Base-by-base conservation (phyloP, 2,888 invertebrate species). In the Eurois occulta region DNA sequence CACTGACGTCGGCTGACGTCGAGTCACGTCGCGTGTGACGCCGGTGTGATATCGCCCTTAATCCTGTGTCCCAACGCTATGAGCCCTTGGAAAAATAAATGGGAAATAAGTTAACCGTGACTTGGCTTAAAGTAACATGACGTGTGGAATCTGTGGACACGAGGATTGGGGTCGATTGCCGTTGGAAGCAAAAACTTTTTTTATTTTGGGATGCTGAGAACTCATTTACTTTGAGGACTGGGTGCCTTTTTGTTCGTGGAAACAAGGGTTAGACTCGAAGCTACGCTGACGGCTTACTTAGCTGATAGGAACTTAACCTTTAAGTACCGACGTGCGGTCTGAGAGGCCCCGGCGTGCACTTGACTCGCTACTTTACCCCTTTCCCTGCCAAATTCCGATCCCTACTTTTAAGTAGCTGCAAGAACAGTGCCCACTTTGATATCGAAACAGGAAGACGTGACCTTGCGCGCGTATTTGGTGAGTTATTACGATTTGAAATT, bases 71-170 rank as follows among this genome's bases (percentile, higher is more conserved):
- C 82, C 74, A 58, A 41, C 74, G 72, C 78, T 80, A 78, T 76
- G 74, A 83, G 78, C 78, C 83, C 68, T 87, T 70, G 67, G 60
- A 77, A 83, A 86, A 87, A 86, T 83, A 86, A 81, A 83, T 71
- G 78, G 75, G 65, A 77, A 86, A 81, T 86, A 86, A 85, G 75
- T 81, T 71, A 80, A 77, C 75, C 80, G 66, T 86, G 87, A 77
- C 81, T 73, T 43, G 75, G 76, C 72, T 75, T 72, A 80, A 79
- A 77, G 73, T 68, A 58, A 78, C 86, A 72, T 81, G 83, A 83
- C 64, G 64, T 77, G 78, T 77, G 60, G 75, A 86, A 86, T 81
- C 68, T 87, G 67, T 66, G 68, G 69, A 84, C 82, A 66, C 24
- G 69, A 32, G 69, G 62, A 68, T 72, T 73, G 38, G 66, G 81